A percentile compares a stretch with the other conserved stretches of the same genome.
Evolutionary conservation across 1,140 invertebrate species (phyloP).

Genomic region (Drosophila ogumai): DNA sequence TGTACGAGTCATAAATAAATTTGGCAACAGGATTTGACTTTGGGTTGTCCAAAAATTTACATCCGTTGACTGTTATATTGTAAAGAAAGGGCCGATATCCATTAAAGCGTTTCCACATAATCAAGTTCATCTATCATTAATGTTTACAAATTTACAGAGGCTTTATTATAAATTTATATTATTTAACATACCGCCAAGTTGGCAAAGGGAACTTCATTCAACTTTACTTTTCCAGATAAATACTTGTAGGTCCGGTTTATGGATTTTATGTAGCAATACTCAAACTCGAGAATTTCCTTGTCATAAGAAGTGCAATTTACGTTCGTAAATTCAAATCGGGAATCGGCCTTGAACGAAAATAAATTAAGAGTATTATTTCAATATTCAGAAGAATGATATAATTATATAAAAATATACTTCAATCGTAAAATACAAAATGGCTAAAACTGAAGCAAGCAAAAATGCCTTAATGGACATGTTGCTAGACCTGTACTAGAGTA

Average conservation of each 20-base stretch:
- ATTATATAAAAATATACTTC: neutral
- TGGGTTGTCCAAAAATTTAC: neutral
- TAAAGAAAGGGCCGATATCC: slow-evolving; percentile 2
- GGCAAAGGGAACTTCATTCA: neutral
- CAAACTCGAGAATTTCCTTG: slow-evolving; percentile 1
- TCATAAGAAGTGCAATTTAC: slow-evolving; percentile 9
- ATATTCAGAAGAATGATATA: neutral
- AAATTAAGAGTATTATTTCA: neutral
- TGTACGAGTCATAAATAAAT: neutral
- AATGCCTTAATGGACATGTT: neutral
- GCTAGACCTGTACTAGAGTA: neutral
- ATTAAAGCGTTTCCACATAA: slow-evolving; percentile 2
- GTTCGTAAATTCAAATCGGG: slow-evolving; percentile 16
- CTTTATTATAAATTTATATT: neutral
- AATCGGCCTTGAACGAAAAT: neutral
- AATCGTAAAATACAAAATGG: neutral
- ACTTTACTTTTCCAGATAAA: neutral
- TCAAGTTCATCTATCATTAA: neutral
- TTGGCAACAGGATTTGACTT: neutral
- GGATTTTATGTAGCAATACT: slow-evolving; percentile 26
- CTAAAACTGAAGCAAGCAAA: neutral
- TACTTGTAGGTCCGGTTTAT: slow-evolving; percentile 30
- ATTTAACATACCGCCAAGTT: neutral
- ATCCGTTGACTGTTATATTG: neutral
- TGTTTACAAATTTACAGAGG: too few species aligned